Evolutionary conservation across 2,113 vertebrate genomes (phyloP).

Genomic region (Physeter macrocephalus): DNA sequence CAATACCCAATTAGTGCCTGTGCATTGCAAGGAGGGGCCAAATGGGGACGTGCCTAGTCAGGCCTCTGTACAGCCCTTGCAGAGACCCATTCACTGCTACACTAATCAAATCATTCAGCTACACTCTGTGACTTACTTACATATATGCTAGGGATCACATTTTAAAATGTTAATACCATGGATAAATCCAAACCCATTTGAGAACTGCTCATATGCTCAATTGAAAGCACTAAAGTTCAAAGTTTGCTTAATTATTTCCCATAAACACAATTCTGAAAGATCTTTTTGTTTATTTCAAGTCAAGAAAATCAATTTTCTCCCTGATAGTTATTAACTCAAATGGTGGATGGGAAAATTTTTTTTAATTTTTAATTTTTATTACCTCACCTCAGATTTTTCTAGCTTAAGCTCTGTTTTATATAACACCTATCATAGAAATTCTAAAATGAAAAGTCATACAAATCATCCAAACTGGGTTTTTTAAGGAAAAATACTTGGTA

Average conservation of each 20-base stretch:
- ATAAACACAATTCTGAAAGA: conserved; percentile 33
- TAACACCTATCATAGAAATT: conserved; percentile 10
- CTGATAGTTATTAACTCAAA: conserved; percentile 25
- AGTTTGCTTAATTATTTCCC: conserved; percentile 28
- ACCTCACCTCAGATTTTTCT: neutral
- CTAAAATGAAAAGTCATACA: conserved; percentile 31
- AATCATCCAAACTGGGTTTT: conserved; percentile 23
- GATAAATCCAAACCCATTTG: conserved; percentile 33
- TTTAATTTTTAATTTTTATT: conserved; percentile 31
- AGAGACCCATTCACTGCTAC: neutral
- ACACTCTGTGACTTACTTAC: neutral
- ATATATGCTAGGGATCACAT: neutral
- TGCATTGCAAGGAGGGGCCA: neutral
- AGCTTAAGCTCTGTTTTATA: neutral
- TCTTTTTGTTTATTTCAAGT: conserved; percentile 36
- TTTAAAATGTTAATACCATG: conserved; percentile 38
- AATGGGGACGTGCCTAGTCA: neutral
- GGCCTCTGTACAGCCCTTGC: neutral
- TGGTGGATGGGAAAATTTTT: neutral
- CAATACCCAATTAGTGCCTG: conserved; percentile 17
- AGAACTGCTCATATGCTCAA: conserved; percentile 23
- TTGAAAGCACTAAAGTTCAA: conserved; percentile 26
- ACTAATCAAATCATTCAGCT: conserved; percentile 31
- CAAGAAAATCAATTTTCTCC: conserved; percentile 39
- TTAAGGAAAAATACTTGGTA: conserved; percentile 26